Evolutionary conservation across 2,888 invertebrate genomes (phyloP).

Genomic region (Orchestes rusci): DNA sequence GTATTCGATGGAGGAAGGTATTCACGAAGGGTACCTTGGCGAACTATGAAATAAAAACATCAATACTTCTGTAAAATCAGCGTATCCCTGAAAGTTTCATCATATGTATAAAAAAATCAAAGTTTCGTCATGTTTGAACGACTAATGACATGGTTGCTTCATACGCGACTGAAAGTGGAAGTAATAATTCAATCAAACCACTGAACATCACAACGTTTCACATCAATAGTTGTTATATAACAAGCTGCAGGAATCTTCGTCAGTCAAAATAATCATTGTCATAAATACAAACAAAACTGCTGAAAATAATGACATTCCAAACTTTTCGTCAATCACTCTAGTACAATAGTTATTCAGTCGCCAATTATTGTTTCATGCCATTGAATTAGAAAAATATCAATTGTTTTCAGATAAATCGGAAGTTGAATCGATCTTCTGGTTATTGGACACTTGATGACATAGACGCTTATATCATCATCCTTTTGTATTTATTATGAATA

Average conservation of each 20-base stretch:
- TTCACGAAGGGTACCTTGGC: constrained; percentile 51
- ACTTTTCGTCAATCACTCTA: too few relatives aligned
- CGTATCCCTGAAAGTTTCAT: too few relatives aligned
- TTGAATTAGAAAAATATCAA: constrained; percentile 12
- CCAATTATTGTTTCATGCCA: constrained; percentile 11
- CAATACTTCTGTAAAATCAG: too few relatives aligned
- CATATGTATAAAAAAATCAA: too few relatives aligned
- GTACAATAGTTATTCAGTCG: too few relatives aligned
- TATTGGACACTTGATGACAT: too few relatives aligned
- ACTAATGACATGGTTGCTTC: too few relatives aligned
- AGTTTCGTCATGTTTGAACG: too few relatives aligned
- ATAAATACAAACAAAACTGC: too few relatives aligned
- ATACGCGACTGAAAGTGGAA: background rate
- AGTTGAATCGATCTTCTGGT: constrained; percentile 7
- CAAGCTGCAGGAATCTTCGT: constrained; percentile 1
- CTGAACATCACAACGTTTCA: background rate
- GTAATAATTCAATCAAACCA: background rate
- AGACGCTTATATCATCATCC: too few relatives aligned
- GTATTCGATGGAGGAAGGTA: constrained; percentile 56
- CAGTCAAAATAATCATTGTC: constrained; percentile 11
- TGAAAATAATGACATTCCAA: too few relatives aligned
- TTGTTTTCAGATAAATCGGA: constrained; percentile 8
- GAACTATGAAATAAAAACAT: constrained; percentile 46
- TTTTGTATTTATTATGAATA: too few relatives aligned
- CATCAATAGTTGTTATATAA: constrained; percentile 9